Evolutionary conservation across 1,140 invertebrate species (phyloP).

Genomic region (Leguminivora glycinivorella): DNA sequence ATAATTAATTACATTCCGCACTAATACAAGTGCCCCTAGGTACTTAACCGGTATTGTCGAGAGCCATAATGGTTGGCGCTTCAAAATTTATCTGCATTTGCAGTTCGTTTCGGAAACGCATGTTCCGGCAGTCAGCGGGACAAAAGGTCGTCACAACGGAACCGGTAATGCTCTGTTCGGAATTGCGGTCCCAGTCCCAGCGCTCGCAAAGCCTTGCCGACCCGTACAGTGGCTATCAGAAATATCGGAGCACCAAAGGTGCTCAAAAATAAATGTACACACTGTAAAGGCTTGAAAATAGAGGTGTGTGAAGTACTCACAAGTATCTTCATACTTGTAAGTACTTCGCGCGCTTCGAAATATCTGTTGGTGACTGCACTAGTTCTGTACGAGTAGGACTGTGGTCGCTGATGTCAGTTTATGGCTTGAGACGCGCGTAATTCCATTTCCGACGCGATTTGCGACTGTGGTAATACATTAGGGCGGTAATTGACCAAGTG

Average conservation of each 20-base stretch:
- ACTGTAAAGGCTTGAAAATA: no score
- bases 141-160: slow-evolving; percentile 56
- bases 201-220: slow-evolving; percentile 34
- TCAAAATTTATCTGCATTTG: slow-evolving; percentile 55
- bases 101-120: slow-evolving; percentile 49
- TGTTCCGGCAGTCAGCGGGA: slow-evolving; percentile 43
- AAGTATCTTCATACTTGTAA: no score
- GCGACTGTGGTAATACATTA: slow-evolving; percentile 24
- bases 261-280: no score
- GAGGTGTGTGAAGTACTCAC: no score
- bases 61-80: slow-evolving; percentile 34
- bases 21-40: slow-evolving; percentile 37
- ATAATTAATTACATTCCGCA: slow-evolving; percentile 47
- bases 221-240: no score
- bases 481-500: slow-evolving; percentile 26
- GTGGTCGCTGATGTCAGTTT: slow-evolving; percentile 2
- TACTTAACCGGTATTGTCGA: slow-evolving; percentile 49
- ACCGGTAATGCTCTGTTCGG: slow-evolving; percentile 58
- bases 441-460: slow-evolving; percentile 19
- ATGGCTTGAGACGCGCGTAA: slow-evolving; percentile 22
- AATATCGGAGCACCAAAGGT: no score
- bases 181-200: slow-evolving; percentile 49
- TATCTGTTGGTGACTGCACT: no score
- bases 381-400: slow-evolving; percentile 2
- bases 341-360: no score